These are phyloP conservation scores for Melospiza georgiana DNA, from an alignment of 2,113 vertebrate genomes.

Conservation along the genomic window DNA sequence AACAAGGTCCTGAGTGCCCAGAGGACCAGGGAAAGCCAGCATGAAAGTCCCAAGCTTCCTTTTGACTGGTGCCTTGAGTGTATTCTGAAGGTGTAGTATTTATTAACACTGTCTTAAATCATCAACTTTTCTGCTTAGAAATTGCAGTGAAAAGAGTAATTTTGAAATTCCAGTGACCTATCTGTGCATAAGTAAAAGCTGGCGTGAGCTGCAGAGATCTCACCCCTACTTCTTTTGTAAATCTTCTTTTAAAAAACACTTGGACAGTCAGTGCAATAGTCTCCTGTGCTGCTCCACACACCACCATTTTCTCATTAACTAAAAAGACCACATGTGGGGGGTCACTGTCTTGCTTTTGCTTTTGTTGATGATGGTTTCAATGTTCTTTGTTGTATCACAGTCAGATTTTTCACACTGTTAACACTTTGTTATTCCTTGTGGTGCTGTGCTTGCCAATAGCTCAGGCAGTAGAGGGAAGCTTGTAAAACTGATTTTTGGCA, in stretches of 20 bases:
- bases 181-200: not conserved
- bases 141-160: not conserved
- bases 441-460: not conserved
- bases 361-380: not conserved
- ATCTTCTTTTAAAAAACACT: conserved; percentile 10
- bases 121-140: not conserved
- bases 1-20: not conserved
- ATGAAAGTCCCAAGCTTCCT: not conserved
- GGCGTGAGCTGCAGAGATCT: not conserved
- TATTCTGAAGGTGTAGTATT: not conserved
- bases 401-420: not conserved
- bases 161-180: not conserved
- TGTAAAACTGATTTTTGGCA: not conserved
- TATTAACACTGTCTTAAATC: not conserved
- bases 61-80: not conserved
- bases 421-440: not conserved
- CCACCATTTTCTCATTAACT: conserved; percentile 9
- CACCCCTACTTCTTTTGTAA: not conserved
- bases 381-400: not conserved
- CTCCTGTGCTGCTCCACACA: not conserved
- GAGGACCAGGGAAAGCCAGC: not conserved
- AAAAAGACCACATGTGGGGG: not conserved
- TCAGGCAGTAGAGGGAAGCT: not conserved
- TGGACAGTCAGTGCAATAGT: not conserved
- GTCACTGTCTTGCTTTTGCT: not conserved